Conservation (phyloP, 2,888 invertebrate species). For the Hetaerina titia region DNA sequence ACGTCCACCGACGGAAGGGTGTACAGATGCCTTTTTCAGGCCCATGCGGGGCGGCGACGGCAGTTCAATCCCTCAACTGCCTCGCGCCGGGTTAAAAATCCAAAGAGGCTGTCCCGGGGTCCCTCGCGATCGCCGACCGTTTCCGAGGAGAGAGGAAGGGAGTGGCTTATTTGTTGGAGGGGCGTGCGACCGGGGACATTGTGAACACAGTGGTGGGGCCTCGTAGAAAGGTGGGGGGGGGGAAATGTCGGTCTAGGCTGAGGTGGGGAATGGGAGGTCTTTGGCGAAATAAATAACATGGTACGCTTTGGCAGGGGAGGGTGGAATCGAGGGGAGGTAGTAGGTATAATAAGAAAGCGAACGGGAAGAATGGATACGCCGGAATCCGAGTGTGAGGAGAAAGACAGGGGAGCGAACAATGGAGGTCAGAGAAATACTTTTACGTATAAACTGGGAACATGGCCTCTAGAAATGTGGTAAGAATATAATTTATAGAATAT, state of each 20-base stretch:
- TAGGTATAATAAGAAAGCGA: too few relatives aligned
- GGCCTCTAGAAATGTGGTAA: background rate
- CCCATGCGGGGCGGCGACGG: background rate
- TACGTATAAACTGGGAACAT: background rate
- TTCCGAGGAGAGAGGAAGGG: background rate
- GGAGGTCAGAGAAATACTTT: background rate
- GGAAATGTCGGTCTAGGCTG: background rate
- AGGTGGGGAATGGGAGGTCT: background rate
- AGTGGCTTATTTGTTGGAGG: background rate
- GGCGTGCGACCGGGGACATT: background rate
- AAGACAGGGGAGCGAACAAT: background rate
- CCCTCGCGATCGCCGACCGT: background rate
- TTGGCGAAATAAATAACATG: background rate
- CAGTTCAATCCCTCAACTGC: constrained; percentile 18
- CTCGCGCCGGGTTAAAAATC: background rate
- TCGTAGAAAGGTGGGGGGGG: background rate
- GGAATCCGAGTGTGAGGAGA: background rate
- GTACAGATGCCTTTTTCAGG: background rate
- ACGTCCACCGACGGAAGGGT: background rate
- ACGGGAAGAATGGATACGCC: background rate
- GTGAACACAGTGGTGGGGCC: background rate
- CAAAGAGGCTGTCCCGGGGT: background rate
- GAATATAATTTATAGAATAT: background rate
- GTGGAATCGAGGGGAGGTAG: background rate
- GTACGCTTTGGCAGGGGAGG: background rate